These are phyloP conservation scores for Rhombomys opimus DNA, from an alignment of 2,113 vertebrate species.

Conservation along the genomic window DNA sequence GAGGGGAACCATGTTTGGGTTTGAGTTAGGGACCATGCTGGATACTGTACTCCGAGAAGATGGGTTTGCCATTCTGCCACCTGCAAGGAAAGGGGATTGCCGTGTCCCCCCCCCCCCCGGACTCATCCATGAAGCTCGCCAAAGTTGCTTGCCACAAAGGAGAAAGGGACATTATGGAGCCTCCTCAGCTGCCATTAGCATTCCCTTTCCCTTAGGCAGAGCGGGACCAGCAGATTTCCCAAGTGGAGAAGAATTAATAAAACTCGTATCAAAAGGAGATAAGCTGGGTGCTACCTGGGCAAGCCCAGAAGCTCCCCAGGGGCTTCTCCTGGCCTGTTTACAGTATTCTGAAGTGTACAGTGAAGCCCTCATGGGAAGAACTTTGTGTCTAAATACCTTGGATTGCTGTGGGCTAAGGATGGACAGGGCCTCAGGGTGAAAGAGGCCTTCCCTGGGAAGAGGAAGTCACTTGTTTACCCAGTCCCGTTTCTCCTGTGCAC, in stretches of 20 bases:
- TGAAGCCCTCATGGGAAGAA: conserved; percentile 81
- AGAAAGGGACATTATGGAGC: conserved; percentile 67
- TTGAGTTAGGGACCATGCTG: conserved; percentile 80
- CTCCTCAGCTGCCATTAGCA: conserved; percentile 73
- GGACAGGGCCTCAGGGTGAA: neutral
- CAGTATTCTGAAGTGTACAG: conserved; percentile 81
- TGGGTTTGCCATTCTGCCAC: conserved; percentile 18
- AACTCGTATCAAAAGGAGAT: conserved; percentile 77
- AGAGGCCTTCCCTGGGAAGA: neutral
- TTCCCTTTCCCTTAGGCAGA: conserved; percentile 78
- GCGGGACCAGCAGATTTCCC: conserved; percentile 80
- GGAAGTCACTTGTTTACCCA: conserved; percentile 71
- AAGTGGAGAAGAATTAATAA: conserved; percentile 80
- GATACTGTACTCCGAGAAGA: conserved; percentile 70
- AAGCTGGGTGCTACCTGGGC: conserved; percentile 58
- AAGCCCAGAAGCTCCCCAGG: conserved; percentile 81
- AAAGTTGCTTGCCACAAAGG: conserved; percentile 60
- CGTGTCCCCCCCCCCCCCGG: neutral
- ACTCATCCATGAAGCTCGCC: conserved; percentile 39
- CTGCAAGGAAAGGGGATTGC: neutral
- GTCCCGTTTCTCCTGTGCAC: conserved; percentile 44
- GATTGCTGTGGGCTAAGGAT: conserved; percentile 57
- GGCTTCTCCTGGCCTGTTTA: conserved; percentile 85
- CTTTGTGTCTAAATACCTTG: conserved; percentile 82
- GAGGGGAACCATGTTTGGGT: conserved; percentile 67